Evolutionary conservation across 2,888 invertebrate species (phyloP).

Genomic region (Epinotia brunnichana): DNA sequence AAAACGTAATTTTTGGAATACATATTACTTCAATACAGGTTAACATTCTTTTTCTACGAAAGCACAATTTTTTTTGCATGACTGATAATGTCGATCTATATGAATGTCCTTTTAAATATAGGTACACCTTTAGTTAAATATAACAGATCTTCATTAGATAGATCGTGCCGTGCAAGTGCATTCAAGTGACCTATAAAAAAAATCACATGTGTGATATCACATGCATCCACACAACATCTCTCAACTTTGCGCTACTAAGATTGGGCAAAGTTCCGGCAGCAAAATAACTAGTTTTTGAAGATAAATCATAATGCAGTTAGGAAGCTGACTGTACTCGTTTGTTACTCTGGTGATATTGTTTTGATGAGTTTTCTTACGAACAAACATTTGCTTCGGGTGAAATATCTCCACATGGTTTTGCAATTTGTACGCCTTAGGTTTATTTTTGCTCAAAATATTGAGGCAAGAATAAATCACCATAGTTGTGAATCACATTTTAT

Average conservation of each 20-base stretch:
- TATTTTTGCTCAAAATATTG: background rate
- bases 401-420: conserved; percentile 9
- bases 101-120: too few relatives aligned
- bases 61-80: too few relatives aligned
- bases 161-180: too few relatives aligned
- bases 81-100: too few relatives aligned
- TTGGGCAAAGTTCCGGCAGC: conserved; percentile 6
- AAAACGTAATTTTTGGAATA: too few relatives aligned
- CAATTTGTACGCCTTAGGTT: conserved; percentile 25
- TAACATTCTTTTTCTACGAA: too few relatives aligned
- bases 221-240: background rate
- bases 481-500: too few relatives aligned
- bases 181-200: too few relatives aligned
- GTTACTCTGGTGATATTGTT: conserved; percentile 15
- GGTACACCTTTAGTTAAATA: too few relatives aligned
- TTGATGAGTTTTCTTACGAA: conserved; percentile 25
- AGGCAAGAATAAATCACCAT: background rate
- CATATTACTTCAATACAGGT: too few relatives aligned
- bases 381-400: conserved; percentile 11
- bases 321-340: conserved; percentile 9
- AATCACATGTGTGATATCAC: background rate
- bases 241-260: conserved; percentile 1
- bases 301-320: conserved; percentile 35
- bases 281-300: conserved; percentile 38
- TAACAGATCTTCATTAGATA: too few relatives aligned